These are phyloP conservation scores for Alviniconcha strummeri DNA, from an alignment of 2,888 invertebrate species.

Conservation along the genomic window DNA sequence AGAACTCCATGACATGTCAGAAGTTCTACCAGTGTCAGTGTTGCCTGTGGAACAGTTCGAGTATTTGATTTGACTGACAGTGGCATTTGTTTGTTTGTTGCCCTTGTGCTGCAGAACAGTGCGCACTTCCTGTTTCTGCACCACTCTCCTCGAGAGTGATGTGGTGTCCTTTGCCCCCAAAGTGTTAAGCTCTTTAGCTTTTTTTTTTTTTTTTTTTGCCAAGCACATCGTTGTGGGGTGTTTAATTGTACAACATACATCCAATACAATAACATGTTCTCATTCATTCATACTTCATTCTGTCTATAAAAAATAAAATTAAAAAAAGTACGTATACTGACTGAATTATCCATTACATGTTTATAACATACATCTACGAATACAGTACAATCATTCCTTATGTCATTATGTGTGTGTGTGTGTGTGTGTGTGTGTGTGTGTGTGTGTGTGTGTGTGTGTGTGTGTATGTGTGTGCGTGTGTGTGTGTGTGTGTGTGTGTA, in stretches of 20 bases:
- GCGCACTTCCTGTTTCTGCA: too few relatives aligned
- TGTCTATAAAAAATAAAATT: not conserved
- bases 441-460: slow-evolving; percentile 16
- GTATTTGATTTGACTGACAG: not conserved
- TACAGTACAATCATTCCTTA: not conserved
- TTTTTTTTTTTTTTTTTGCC: too few relatives aligned
- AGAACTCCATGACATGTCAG: not conserved
- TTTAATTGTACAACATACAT: too few relatives aligned
- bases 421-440: slow-evolving; percentile 7
- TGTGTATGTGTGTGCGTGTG: not conserved
- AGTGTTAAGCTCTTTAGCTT: too few relatives aligned
- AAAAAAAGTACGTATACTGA: not conserved
- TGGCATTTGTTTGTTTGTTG: not conserved
- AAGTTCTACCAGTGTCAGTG: not conserved
- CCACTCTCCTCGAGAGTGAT: too few relatives aligned
- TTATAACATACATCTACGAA: not conserved
- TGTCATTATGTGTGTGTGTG: slow-evolving; percentile 1
- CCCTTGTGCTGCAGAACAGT: too few relatives aligned
- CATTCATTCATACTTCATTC: too few relatives aligned
- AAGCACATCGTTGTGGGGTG: too few relatives aligned
- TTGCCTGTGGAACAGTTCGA: not conserved
- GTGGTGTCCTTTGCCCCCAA: too few relatives aligned
- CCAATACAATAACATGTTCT: too few relatives aligned
- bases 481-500: not conserved
- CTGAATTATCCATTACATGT: not conserved